These are phyloP conservation scores for Eumeta japonica DNA, from an alignment of 1,140 invertebrate species.

Conservation along the genomic window DNA sequence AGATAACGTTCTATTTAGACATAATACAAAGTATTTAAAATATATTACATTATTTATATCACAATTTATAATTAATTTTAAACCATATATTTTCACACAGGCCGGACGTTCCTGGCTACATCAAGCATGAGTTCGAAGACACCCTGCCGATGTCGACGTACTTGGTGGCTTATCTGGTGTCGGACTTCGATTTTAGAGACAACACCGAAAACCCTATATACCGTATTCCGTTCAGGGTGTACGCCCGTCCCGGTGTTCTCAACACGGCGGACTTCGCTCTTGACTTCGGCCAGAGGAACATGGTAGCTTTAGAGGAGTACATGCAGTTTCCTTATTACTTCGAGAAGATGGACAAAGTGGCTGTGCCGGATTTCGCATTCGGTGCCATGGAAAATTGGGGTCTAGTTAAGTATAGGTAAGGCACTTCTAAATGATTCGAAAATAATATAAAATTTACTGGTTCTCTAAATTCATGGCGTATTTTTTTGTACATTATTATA, in stretches of 20 bases:
- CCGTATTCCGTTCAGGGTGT: constrained; percentile 57
- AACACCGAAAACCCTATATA: constrained; percentile 33
- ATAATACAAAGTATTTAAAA: no score
- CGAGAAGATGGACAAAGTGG: constrained; percentile 67
- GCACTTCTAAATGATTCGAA: no score
- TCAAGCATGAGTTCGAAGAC: constrained; percentile 41
- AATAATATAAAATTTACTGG: no score
- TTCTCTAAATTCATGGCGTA: no score
- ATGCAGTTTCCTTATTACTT: constrained; percentile 50
- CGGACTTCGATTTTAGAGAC: constrained; percentile 61
- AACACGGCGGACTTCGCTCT: constrained; percentile 60
- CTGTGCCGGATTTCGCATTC: constrained; percentile 75
- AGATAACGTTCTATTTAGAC: no score
- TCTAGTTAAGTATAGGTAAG: constrained; percentile 68
- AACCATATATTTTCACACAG: constrained; percentile 16
- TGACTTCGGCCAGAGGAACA: constrained; percentile 55
- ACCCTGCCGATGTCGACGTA: constrained; percentile 71
- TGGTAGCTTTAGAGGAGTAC: constrained; percentile 55
- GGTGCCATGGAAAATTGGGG: constrained; percentile 88
- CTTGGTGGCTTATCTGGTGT: constrained; percentile 72
- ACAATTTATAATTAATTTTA: neutral
- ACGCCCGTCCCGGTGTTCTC: constrained; percentile 65
- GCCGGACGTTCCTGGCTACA: constrained; percentile 20
- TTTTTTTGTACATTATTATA: no score
- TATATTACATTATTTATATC: no score